Conservation (phyloP, 2,888 invertebrate genomes). For the Eledone cirrhosa region DNA sequence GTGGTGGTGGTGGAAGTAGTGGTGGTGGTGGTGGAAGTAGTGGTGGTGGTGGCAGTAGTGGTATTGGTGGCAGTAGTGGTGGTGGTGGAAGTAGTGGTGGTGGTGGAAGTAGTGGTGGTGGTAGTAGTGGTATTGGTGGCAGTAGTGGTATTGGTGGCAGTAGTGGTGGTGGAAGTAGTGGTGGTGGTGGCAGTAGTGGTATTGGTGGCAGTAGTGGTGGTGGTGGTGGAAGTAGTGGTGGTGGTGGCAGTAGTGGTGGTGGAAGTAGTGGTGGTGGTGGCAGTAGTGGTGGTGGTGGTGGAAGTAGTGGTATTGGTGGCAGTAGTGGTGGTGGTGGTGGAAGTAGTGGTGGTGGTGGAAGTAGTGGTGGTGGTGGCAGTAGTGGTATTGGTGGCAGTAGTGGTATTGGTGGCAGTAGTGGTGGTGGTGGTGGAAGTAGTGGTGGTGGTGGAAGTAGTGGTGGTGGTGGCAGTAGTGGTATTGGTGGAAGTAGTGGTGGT, state of each 20-base stretch:
- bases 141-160: no score
- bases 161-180: no score
- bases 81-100: constrained; percentile 10
- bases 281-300: neutral
- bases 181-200: no score
- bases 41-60: constrained; percentile 1
- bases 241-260: neutral
- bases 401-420: no score
- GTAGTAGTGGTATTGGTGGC: no score
- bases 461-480: no score
- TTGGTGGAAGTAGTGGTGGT: no score
- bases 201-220: no score
- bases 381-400: no score
- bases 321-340: neutral
- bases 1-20: constrained; percentile 5
- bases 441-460: neutral
- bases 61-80: no score
- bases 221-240: neutral
- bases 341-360: neutral
- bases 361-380: neutral
- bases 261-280: neutral
- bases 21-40: neutral
- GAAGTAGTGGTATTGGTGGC: no score
- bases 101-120: neutral
- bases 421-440: constrained; percentile 7